Base-by-base conservation (phyloP, 2,113 vertebrate species). In the Malurus melanocephalus region DNA sequence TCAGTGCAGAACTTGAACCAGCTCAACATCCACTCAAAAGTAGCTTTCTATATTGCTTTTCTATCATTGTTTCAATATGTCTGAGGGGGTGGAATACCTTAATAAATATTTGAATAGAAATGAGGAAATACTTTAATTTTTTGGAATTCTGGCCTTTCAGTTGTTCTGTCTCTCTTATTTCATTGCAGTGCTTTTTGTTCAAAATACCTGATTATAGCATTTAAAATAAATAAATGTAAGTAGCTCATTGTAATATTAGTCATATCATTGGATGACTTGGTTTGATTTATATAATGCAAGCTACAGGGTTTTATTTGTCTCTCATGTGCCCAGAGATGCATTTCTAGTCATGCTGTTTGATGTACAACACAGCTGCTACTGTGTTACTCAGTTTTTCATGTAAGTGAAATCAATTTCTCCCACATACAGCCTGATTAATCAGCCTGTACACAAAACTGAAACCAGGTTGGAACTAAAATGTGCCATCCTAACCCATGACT, bases 171-270 rank as follows among this genome's bases (percentile, higher is more conserved):
- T 92, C 32, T 26, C 13, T 11, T 55, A 32, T 8, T 45, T 17
- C 40, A 77, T 7, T 24, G 42, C 35, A 18, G 7, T 60, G 53
- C 42, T 84, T 73, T 93, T 87, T 17, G 7, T 65, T 72, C 46
- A 57, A 49, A 90, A 67, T 40, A 74, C 35, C 38, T 92, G 49
- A 53, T 61, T 66, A 32, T 13, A 59, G 28, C 16, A 45, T 45
- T 86, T 75, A 10, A 85, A 81, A 86, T 60, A 80, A 86, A 82
- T 69, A 87, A 79, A 67, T 67, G 12, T 66, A 75, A 91, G 33
- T 45, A 80, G 11, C 57, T 81, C 55, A 68, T 86, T 86, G 33
- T 84, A 88, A 60, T 64, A 86, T 93, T 92, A 94, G 55, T 95
- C 55, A 69, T 60, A 24, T 61, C 43, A 57, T 84, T 59, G 59